These are phyloP conservation scores for Drosophila falleni DNA, from an alignment of 2,888 invertebrate genomes.

Conservation along the genomic window DNA sequence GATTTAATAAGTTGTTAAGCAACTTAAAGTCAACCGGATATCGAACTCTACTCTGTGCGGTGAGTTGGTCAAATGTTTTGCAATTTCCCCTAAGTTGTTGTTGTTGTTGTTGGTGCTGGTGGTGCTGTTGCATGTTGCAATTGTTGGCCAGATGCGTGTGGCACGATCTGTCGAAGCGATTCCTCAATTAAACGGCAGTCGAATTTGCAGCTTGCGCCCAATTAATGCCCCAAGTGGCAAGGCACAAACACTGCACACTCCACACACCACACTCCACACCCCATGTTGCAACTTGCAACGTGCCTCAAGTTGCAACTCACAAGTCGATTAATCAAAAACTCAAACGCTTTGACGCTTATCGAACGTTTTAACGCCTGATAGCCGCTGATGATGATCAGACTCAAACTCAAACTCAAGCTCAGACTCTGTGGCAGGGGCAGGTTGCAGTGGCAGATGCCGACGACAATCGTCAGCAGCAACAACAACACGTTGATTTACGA, in stretches of 20 bases:
- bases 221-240: constrained; percentile 41
- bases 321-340: constrained; percentile 53
- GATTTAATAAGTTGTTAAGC: constrained; percentile 67
- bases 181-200: constrained; percentile 58
- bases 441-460: constrained; percentile 25
- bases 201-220: constrained; percentile 48
- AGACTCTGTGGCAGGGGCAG: neutral
- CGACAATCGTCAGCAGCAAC: constrained; percentile 35
- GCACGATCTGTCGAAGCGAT: constrained; percentile 41
- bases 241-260: neutral
- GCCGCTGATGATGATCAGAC: constrained; percentile 42
- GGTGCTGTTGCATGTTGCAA: constrained; percentile 46
- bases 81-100: constrained; percentile 65
- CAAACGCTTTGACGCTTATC: constrained; percentile 50
- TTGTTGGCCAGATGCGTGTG: constrained; percentile 58
- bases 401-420: neutral
- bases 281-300: constrained; percentile 9
- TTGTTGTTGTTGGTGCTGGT: constrained; percentile 21
- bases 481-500: constrained; percentile 49
- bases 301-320: constrained; percentile 12
- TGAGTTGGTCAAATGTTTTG: constrained; percentile 57
- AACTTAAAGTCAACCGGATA: constrained; percentile 63
- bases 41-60: constrained; percentile 49
- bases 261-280: neutral
- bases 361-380: constrained; percentile 52